Evolutionary conservation across 2,113 vertebrate genomes (phyloP), one percentile per base, ranked within the genome.

Genomic region (Cranoglanis bouderius): DNA sequence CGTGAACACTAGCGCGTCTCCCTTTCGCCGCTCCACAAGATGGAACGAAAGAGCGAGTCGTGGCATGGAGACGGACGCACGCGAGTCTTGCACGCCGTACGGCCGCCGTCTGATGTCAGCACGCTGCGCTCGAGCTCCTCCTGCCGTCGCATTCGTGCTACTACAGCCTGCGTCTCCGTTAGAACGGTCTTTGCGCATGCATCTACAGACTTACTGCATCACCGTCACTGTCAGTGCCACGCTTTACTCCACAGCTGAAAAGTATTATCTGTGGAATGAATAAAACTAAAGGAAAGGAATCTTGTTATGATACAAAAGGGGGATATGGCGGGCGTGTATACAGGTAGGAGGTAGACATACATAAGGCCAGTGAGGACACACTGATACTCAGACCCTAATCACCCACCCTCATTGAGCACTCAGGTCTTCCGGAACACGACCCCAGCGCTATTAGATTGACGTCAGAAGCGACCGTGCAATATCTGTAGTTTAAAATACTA

Each of bases 1-100:
- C 84, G 49, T 92, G 93, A 92, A 91, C 92, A 53, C 90, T 4
- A 88, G 86, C 87, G 91, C 75, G 91, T 89, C 90, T 87, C 93
- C 90, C 91, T 88, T 80, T 90, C 91, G 80, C 91, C 87, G 87
- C 86, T 94, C 83, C 93, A 90, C 95, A 96, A 96, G 93, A 96
- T 96, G 96, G 95, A 96, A 93, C 92, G 94, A 92, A 94, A 95
- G 92, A 91, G 92, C 91, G 93, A 95, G 94, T 95, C 95, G 95
- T 95, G 95, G 95, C 95, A 96, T 93, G 89, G 93, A 93, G 92
- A 95, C 93, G 88, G 90, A 93, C 92, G 94, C 94, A 95, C 94
- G 93, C 93, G 94, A 89, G 89, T 90, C 85, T 91, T 92, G 89
- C 92, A 92, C 94, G 95, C 90, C 82, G 92, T 92, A 94, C 94